These are phyloP conservation scores for Lagopus leucura DNA, from an alignment of 2,113 vertebrate species.

Conservation along the genomic window DNA sequence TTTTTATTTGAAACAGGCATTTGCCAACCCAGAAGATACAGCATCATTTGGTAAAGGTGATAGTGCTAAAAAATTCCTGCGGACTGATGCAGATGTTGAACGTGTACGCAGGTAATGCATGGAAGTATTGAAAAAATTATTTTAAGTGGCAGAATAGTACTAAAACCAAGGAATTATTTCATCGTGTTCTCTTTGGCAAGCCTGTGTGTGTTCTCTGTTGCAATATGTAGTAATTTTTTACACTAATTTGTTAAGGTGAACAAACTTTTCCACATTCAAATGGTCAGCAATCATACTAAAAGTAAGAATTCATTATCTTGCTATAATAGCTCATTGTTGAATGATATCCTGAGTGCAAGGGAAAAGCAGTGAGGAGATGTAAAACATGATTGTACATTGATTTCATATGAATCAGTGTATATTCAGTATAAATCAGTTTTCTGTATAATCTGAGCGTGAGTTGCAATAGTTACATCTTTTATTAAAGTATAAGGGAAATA, in stretches of 20 bases:
- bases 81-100: slow-evolving; percentile 82
- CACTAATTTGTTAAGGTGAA: background rate
- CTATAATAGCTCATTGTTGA: background rate
- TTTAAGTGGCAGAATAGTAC: background rate
- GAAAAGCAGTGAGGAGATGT: background rate
- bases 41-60: slow-evolving; percentile 49
- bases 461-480: background rate
- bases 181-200: background rate
- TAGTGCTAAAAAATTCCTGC: slow-evolving; percentile 77
- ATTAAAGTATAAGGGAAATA: background rate
- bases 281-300: background rate
- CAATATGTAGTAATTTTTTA: background rate
- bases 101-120: slow-evolving; percentile 81
- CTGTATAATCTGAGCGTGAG: background rate
- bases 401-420: background rate
- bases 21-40: slow-evolving; percentile 84
- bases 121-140: background rate
- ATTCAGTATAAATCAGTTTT: background rate
- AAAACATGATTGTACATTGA: background rate
- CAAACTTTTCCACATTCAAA: background rate
- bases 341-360: background rate
- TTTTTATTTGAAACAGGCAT: slow-evolving; percentile 74
- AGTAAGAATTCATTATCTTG: background rate
- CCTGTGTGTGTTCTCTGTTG: background rate
- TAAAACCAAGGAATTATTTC: background rate